These are phyloP conservation scores for Microctenopoma steveboyesi DNA, from an alignment of 2,797 vertebrate genomes.

Conservation along the genomic window DNA sequence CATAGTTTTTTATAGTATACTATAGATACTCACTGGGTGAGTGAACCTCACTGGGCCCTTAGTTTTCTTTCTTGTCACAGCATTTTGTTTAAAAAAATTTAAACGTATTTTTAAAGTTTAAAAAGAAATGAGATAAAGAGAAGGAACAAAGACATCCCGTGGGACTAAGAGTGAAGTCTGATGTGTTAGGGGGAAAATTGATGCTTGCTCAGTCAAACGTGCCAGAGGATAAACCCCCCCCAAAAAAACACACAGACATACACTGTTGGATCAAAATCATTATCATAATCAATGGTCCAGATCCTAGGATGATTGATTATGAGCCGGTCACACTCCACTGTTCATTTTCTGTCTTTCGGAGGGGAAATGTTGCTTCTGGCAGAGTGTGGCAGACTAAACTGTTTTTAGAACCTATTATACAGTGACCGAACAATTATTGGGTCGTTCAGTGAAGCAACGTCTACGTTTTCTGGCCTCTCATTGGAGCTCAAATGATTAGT, in stretches of 20 bases:
- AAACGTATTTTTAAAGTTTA: background rate
- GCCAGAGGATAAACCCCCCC: constrained; percentile 4
- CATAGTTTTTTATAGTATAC: too few species aligned
- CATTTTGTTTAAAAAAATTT: too few species aligned
- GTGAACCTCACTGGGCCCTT: background rate
- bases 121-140: constrained; percentile 21
- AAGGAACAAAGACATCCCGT: constrained; percentile 20
- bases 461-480: background rate
- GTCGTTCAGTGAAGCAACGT: background rate
- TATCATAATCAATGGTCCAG: constrained; percentile 56
- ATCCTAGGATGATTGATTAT: constrained; percentile 38
- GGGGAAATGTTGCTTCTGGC: background rate
- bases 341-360: constrained; percentile 3
- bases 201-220: background rate
- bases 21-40: too few species aligned
- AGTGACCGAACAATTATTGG: background rate
- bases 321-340: constrained; percentile 25
- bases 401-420: background rate
- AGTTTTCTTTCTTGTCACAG: background rate
- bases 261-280: constrained; percentile 27
- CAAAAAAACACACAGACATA: background rate
- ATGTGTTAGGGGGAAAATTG: constrained; percentile 23
- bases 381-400: background rate
- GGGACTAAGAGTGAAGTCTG: constrained; percentile 10
- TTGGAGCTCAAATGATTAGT: background rate